These are phyloP conservation scores for Phylloscopus whistleri DNA, from an alignment of 2,113 vertebrate species.

Conservation along the genomic window DNA sequence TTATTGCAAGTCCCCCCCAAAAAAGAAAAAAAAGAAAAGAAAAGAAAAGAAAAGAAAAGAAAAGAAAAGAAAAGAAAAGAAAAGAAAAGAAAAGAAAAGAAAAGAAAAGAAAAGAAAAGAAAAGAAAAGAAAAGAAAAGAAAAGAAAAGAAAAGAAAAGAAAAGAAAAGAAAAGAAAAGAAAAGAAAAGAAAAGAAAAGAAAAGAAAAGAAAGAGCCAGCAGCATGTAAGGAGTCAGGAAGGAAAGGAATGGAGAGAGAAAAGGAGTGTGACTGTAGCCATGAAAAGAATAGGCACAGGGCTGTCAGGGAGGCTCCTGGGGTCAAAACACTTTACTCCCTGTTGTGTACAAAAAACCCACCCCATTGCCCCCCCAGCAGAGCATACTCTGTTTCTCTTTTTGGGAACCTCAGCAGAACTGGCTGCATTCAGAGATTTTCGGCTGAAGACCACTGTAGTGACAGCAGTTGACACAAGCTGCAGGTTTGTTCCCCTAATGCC, in stretches of 20 bases:
- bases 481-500: neutral
- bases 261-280: rapidly evolving
- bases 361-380: neutral
- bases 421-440: neutral
- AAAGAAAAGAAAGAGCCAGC: neutral
- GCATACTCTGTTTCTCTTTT: neutral
- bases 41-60: neutral
- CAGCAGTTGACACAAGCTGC: neutral
- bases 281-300: neutral
- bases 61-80: neutral
- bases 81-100: neutral
- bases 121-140: neutral
- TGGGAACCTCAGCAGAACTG: neutral
- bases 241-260: neutral
- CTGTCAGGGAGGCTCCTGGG: neutral
- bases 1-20: neutral
- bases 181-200: too few relatives aligned
- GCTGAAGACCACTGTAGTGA: neutral
- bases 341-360: neutral
- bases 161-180: too few relatives aligned
- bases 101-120: neutral
- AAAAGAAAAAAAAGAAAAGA: too few relatives aligned
- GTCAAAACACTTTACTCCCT: neutral
- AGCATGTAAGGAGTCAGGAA: neutral
- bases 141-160: neutral